These are phyloP conservation scores for Agelaius tricolor DNA, from an alignment of 2,113 vertebrate species.

Conservation along the genomic window DNA sequence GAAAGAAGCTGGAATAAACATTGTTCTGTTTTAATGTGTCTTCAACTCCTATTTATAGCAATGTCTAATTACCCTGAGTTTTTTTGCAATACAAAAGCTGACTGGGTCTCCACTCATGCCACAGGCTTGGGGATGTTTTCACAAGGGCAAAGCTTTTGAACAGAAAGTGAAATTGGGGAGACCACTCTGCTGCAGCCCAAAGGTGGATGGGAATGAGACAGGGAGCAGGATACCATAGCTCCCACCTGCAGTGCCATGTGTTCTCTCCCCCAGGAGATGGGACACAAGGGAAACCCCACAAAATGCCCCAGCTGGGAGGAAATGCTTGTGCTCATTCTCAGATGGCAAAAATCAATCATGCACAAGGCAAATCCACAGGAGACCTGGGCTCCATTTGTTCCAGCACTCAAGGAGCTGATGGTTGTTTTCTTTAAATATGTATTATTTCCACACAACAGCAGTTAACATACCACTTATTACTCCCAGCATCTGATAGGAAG, in stretches of 20 bases:
- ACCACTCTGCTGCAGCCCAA: not conserved
- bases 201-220: not conserved
- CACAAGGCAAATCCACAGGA: constrained; percentile 5
- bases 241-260: not conserved
- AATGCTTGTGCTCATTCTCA: not conserved
- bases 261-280: accelerated
- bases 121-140: not conserved
- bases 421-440: constrained; percentile 21
- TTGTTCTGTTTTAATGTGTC: not conserved
- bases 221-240: not conserved
- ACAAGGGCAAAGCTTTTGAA: not conserved
- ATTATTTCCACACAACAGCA: not conserved
- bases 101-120: not conserved
- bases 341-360: not conserved
- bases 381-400: not conserved
- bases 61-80: not conserved
- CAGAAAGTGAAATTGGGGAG: not conserved
- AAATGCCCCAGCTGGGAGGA: not conserved
- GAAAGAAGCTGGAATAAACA: not conserved
- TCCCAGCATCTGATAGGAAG: not conserved
- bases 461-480: not conserved
- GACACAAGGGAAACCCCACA: not conserved
- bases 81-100: not conserved
- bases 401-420: not conserved
- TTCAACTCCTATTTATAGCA: not conserved